phyloP scores from a whole-genome alignment of 2,113 vertebrate species.

The Callorhinus ursinus region DNA sequence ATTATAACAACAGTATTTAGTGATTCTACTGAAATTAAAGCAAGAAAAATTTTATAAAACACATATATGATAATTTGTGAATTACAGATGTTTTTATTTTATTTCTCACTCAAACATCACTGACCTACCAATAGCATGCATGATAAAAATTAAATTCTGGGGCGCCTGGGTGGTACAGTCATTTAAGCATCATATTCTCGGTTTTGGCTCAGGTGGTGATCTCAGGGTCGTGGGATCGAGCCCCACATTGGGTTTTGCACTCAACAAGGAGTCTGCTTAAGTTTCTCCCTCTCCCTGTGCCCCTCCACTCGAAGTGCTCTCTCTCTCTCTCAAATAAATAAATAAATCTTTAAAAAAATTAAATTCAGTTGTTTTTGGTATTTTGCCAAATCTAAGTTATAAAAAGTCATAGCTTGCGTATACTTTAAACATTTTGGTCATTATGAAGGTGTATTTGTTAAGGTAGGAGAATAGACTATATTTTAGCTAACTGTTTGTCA shows the following conservation, averaged over 20 bases:
- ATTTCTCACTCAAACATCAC: conserved; percentile 2
- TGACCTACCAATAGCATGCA: not conserved
- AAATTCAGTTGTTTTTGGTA: not conserved
- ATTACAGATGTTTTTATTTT: not conserved
- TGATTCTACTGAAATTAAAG: not conserved
- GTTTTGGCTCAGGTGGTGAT: not conserved
- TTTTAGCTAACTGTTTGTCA: conserved; percentile 12
- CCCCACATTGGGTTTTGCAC: not conserved
- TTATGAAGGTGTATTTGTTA: conserved; percentile 19
- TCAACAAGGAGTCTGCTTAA: not conserved
- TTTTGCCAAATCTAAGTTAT: not conserved
- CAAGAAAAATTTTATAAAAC: not conserved
- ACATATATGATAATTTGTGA: not conserved
- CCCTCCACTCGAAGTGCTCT: not conserved
- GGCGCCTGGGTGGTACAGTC: not conserved
- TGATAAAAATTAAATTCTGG: conserved; percentile 4
- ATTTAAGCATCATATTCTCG: not conserved
- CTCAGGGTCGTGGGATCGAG: not conserved
- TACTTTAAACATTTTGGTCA: not conserved
- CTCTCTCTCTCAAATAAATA: not conserved
- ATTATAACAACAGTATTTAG: not conserved
- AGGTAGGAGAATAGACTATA: not conserved
- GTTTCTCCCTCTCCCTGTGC: not conserved
- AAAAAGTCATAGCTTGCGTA: not conserved
- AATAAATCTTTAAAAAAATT: not conserved